phyloP scores from a whole-genome alignment of 2,797 vertebrate species.

The Poeciliopsis paucimaculata region DNA sequence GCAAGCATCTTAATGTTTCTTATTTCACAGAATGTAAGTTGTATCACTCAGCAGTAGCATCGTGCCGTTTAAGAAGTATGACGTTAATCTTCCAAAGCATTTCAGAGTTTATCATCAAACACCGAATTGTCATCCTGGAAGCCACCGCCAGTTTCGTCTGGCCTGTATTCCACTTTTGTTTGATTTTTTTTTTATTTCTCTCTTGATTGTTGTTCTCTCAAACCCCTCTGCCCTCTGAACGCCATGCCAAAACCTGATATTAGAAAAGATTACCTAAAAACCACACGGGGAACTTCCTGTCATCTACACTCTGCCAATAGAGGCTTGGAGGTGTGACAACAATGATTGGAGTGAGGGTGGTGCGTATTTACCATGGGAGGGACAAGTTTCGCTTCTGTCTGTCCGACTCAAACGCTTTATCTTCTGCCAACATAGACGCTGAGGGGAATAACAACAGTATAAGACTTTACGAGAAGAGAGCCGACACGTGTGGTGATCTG shows the following conservation, averaged over 20 bases:
- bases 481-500: slow-evolving; percentile 33
- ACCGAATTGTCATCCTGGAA: slow-evolving; percentile 52
- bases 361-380: slow-evolving; percentile 16
- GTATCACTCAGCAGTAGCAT: slow-evolving; percentile 19
- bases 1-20: slow-evolving; percentile 11
- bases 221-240: slow-evolving; percentile 4
- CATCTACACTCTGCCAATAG: slow-evolving; percentile 21
- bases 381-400: slow-evolving; percentile 48
- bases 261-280: slow-evolving; percentile 79
- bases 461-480: slow-evolving; percentile 30
- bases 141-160: slow-evolving; percentile 62
- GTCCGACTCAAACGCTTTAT: slow-evolving; percentile 27
- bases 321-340: slow-evolving; percentile 54
- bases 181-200: slow-evolving; percentile 8
- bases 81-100: slow-evolving; percentile 57
- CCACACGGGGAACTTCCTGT: slow-evolving; percentile 75
- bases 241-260: slow-evolving; percentile 71
- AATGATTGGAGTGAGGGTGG: slow-evolving; percentile 37
- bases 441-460: slow-evolving; percentile 52
- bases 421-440: slow-evolving; percentile 54
- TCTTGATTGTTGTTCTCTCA: slow-evolving; percentile 37
- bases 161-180: slow-evolving; percentile 64
- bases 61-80: background rate
- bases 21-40: slow-evolving; percentile 18
- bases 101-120: slow-evolving; percentile 68